Evolutionary conservation across 2,888 invertebrate genomes (phyloP), one percentile per base, ranked within the genome.

Genomic region (Amphipoea oculea): DNA sequence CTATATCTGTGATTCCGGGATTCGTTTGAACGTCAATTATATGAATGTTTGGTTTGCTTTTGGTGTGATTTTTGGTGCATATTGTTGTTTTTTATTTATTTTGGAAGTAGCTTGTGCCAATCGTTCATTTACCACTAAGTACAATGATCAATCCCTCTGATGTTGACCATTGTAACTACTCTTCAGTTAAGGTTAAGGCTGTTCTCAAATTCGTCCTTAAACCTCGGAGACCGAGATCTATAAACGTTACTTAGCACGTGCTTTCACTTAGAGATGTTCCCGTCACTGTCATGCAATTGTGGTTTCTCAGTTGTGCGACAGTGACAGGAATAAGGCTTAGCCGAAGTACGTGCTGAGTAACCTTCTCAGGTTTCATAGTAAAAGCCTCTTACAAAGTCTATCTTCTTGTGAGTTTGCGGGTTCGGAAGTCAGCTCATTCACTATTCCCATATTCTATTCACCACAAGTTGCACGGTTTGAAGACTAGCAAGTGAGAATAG

Each of bases 21-120:
- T 66, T 73, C 54, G 77, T 70, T 79, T 87, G 40, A 73, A 68
- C 20, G 48, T 57, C 60, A 60, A n/a, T 65, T 68, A 68, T 54
- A 69, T 54, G 63, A 23, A 69, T 69, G 29, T 69, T 78, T 36
- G n/a, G 29, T 42, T 72, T 29, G 63, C 6, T 60, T 67, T 57
- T 40, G 20, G 1, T 20, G n/a, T 36, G 20, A 0, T 57, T 48
- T 70, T 40, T 23, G 17, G 5, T 57, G 42, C 17, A 71, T n/a
- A 23, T 70, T 66, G 12, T 42, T 70, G 36, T 54, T 54, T 40
- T 4, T 40, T 36, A 23, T 48, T 48, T 20, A 45, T 29, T 29
- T 51, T 14, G 29, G 48, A 17, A 67, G n/a, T 36, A 69, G 9
- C 17, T 23, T 48, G 11, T 36, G 9, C 4, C 5, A 23, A n/a